These are phyloP conservation scores for Mobula hypostoma DNA, from an alignment of 2,113 vertebrate genomes.

Conservation along the genomic window DNA sequence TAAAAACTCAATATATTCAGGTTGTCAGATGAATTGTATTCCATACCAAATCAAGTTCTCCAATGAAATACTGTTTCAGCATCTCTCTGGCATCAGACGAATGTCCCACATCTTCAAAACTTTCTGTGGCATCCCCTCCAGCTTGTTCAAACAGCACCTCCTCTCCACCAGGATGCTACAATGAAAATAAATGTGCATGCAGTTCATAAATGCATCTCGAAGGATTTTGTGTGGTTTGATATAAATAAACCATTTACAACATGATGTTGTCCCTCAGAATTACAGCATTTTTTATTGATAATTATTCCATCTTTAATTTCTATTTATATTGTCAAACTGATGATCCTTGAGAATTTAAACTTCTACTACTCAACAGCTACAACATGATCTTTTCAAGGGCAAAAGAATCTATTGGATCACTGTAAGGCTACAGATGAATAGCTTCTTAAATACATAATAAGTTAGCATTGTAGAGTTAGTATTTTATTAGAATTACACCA, in stretches of 20 bases:
- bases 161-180: conserved; percentile 89
- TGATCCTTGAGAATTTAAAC: neutral
- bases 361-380: neutral
- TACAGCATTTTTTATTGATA: neutral
- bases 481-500: neutral
- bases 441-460: neutral
- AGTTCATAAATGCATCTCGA: neutral
- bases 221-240: neutral
- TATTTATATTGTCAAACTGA: neutral
- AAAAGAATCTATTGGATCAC: neutral
- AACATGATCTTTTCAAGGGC: neutral
- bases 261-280: neutral
- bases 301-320: neutral
- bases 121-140: conserved; percentile 80
- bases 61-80: conserved; percentile 81
- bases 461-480: neutral
- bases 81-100: conserved; percentile 86
- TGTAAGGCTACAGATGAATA: neutral
- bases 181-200: conserved; percentile 6
- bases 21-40: neutral
- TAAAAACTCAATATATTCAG: neutral
- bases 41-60: conserved; percentile 81
- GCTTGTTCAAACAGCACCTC: conserved; percentile 87
- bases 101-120: conserved; percentile 92
- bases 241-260: neutral